Conservation (phyloP, 2,797 vertebrate species). For the Rousettus madagascariensis region DNA sequence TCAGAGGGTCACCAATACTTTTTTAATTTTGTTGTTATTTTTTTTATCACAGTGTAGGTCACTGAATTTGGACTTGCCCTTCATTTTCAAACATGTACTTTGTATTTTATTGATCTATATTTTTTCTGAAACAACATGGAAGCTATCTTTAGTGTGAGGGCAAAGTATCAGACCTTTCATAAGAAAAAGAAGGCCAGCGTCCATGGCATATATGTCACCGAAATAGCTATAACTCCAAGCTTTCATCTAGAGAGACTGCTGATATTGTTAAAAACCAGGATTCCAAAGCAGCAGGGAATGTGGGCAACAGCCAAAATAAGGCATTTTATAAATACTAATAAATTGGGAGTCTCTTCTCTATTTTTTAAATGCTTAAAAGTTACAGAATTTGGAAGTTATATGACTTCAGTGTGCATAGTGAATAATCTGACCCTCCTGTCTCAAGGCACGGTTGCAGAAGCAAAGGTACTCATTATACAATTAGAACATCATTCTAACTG, state of each 20-base stretch:
- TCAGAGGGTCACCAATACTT: neutral
- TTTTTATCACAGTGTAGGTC: neutral
- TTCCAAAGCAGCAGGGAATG: neutral
- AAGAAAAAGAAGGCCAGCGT: neutral
- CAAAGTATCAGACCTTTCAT: constrained; percentile 46
- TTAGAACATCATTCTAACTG: neutral
- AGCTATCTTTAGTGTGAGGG: neutral
- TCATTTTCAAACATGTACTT: constrained; percentile 65
- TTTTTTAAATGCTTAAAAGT: neutral
- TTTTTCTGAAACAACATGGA: constrained; percentile 36
- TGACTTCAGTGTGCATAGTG: neutral
- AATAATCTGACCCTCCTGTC: neutral
- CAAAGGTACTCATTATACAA: neutral
- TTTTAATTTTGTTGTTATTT: neutral
- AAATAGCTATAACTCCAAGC: neutral
- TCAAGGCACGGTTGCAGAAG: neutral
- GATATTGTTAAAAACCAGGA: neutral
- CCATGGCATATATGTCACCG: neutral
- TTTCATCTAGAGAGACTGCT: neutral
- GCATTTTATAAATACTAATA: neutral
- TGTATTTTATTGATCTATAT: constrained; percentile 66
- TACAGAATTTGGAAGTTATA: neutral
- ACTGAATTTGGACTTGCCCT: constrained; percentile 25
- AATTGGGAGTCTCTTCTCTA: neutral
- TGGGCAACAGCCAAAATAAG: neutral